These are phyloP conservation scores for Perdita meconis DNA, from an alignment of 2,888 invertebrate species.

Conservation along the genomic window DNA sequence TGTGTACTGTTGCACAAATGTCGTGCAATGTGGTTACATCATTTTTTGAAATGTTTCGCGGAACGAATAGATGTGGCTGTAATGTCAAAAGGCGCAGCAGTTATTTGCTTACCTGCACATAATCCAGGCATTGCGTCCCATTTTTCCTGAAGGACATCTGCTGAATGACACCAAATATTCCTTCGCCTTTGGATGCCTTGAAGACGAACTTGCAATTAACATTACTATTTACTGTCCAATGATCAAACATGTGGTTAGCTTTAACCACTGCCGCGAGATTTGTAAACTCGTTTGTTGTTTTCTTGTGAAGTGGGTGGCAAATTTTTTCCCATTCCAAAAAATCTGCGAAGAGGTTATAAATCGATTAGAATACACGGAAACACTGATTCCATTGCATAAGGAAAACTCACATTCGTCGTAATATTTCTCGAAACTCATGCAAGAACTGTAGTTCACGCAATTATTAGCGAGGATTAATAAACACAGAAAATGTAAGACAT, in stretches of 20 bases:
- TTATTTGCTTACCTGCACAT: slow-evolving; percentile 80
- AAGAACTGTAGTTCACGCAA: slow-evolving; percentile 41
- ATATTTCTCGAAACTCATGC: neutral
- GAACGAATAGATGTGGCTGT: too few species aligned
- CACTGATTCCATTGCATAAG: neutral
- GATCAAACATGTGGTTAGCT: slow-evolving; percentile 50
- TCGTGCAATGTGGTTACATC: too few species aligned
- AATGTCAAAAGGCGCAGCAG: neutral
- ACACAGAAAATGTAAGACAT: slow-evolving; percentile 39
- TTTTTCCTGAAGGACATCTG: slow-evolving; percentile 82
- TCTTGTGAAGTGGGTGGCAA: slow-evolving; percentile 67
- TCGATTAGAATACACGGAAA: neutral
- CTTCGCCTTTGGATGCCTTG: slow-evolving; percentile 75
- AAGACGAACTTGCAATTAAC: slow-evolving; percentile 75
- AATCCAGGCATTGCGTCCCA: slow-evolving; percentile 84
- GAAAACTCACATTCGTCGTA: slow-evolving; percentile 53
- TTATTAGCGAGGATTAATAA: slow-evolving; percentile 41
- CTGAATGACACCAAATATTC: slow-evolving; percentile 85
- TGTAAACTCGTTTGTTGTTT: slow-evolving; percentile 32
- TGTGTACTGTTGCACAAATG: too few species aligned
- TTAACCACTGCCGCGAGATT: slow-evolving; percentile 55
- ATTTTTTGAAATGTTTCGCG: too few species aligned
- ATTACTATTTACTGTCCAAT: slow-evolving; percentile 53
- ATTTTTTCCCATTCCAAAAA: slow-evolving; percentile 66
- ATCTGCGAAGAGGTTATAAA: slow-evolving; percentile 61